These are phyloP conservation scores for Prolemur simus DNA, from an alignment of 2,113 vertebrate species.

Conservation along the genomic window DNA sequence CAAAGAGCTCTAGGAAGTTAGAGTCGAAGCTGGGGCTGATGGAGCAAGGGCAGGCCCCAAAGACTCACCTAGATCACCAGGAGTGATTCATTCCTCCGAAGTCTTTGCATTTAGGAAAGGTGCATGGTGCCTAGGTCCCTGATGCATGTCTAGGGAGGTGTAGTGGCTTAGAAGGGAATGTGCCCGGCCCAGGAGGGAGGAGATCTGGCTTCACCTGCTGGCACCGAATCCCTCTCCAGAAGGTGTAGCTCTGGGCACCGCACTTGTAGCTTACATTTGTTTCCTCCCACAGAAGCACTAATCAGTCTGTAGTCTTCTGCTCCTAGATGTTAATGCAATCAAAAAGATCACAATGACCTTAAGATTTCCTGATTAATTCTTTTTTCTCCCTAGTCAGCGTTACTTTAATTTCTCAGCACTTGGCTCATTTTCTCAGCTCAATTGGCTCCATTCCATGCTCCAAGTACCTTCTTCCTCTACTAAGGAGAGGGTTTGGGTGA, in stretches of 20 bases:
- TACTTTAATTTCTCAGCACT: slow-evolving; percentile 54
- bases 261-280: background rate
- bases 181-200: background rate
- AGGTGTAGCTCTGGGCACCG: background rate
- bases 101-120: background rate
- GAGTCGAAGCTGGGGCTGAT: background rate
- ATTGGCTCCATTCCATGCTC: slow-evolving; percentile 13
- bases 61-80: background rate
- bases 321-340: slow-evolving; percentile 48
- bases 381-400: background rate
- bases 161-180: background rate
- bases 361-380: slow-evolving; percentile 49
- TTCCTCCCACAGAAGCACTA: background rate
- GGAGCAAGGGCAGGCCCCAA: background rate
- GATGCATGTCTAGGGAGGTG: background rate
- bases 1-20: background rate
- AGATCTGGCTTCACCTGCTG: background rate
- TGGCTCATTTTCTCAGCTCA: slow-evolving; percentile 37
- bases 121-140: background rate
- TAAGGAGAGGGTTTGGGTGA: background rate
- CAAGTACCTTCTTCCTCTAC: slow-evolving; percentile 5
- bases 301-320: slow-evolving; percentile 38
- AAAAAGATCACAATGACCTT: slow-evolving; percentile 47
- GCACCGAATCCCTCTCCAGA: background rate
- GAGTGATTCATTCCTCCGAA: background rate